These are phyloP conservation scores for Chloroceryle amazona DNA, from an alignment of 2,797 vertebrate genomes.

Conservation along the genomic window DNA sequence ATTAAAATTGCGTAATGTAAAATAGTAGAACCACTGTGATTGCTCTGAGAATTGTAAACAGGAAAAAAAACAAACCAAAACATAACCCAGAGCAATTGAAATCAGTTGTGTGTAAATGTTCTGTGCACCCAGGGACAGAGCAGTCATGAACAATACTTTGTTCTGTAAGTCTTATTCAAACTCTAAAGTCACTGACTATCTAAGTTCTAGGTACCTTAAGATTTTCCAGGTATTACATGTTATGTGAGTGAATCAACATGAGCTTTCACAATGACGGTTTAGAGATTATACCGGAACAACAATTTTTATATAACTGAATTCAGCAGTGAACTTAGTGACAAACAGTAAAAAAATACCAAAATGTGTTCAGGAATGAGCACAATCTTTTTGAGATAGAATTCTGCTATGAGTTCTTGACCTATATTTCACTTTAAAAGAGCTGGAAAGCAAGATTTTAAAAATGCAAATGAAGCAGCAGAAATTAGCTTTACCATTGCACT, in stretches of 20 bases:
- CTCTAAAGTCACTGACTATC: not conserved
- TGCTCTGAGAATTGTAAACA: not conserved
- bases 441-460: not conserved
- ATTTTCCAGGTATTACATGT: not conserved
- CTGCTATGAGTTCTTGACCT: not conserved
- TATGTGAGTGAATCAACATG: not conserved
- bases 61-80: accelerated
- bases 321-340: not conserved
- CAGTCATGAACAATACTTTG: not conserved
- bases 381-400: not conserved
- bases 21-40: not conserved
- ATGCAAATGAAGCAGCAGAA: constrained; percentile 25
- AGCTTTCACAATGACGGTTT: not conserved
- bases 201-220: not conserved
- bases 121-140: not conserved
- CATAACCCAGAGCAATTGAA: not conserved
- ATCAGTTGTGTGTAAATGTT: not conserved
- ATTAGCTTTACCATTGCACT: not conserved
- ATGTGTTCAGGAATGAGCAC: not conserved
- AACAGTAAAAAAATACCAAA: not conserved
- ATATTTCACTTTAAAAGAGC: not conserved
- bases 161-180: not conserved
- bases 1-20: not conserved
- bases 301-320: not conserved
- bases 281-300: not conserved